Evolutionary conservation across 1,140 invertebrate species (phyloP).

Genomic region (Penaeus indicus): DNA sequence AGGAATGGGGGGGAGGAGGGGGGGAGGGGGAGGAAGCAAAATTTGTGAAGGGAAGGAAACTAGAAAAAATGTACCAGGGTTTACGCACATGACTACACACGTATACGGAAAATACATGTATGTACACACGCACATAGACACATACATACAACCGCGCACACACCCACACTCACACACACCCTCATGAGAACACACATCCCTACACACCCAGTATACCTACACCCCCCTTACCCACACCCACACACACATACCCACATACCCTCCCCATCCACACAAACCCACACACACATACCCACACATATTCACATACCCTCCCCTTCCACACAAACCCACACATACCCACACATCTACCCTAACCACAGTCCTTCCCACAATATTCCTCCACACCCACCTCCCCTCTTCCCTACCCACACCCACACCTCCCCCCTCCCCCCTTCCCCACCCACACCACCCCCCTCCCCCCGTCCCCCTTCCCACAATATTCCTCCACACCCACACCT

Average conservation of each 20-base stretch:
- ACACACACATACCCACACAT: background rate
- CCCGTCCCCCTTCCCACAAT: background rate
- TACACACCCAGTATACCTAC: background rate
- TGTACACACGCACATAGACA: background rate
- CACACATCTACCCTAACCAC: background rate
- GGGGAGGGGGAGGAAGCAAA: background rate
- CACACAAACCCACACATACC: background rate
- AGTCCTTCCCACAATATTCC: background rate
- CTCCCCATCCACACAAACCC: background rate
- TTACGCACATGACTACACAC: background rate
- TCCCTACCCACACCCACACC: background rate
- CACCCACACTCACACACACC: background rate
- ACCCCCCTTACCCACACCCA: background rate
- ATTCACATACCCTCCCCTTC: background rate
- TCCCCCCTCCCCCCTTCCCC: background rate
- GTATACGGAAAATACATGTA: background rate
- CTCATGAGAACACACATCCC: background rate
- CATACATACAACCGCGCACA: background rate
- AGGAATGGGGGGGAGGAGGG: background rate
- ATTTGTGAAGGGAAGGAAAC: background rate
- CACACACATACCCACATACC: background rate
- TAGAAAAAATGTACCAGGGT: background rate
- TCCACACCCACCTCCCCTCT: background rate
- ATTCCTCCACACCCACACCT: background rate
- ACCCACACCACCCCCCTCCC: slow-evolving; percentile 29